Evolutionary conservation across 1,140 invertebrate genomes (phyloP), one percentile per base, ranked within the genome.

Genomic region (Drosophila pachea): DNA sequence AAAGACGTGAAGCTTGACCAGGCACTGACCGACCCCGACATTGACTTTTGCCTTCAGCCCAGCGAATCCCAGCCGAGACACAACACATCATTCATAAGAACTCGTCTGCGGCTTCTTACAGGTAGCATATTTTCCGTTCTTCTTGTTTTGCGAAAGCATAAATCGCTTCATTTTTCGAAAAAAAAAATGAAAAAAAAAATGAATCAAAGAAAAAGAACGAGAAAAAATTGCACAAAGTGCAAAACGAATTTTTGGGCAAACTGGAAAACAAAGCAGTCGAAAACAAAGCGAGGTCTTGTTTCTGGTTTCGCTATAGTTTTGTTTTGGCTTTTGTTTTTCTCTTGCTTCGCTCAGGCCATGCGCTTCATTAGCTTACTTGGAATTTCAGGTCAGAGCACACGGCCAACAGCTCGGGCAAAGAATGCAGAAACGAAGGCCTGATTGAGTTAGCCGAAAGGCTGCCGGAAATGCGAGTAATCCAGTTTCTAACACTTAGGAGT

Each of bases 281-380:
- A 73, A 54, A 78, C 69, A 78, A 78, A 75, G 74, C 61, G 35
- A 50, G 50, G 22, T 55, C 33, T 47, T 60, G 36, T 33, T 40
- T 11, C 35, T 52, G 22, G 22, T 22, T 22, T 43, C 32, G 12
- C 33, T 32, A 22, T n/a, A 14, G 38, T 62, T 52, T 71, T 49
- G 49, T 40, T 52, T 2, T 55, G 35, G 7, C 22, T 22, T 22
- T 22, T 22, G 22, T 22, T 22, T 62, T 67, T 50, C 58, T 62
- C 36, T 50, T 53, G 62, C 53, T 43, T 47, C 49, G 61, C 59
- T 59, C 69, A 66, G 64, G 71, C 67, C 54, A 59, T 48, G 69
- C 60, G 65, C 59, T 83, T 84, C 68, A 83, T 79, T 84, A 78
- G 79, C 73, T 78, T 73, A 68, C 47, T 68, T 62, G 68, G 78